These are phyloP conservation scores for Odontomyia ornata DNA, from an alignment of 2,888 invertebrate genomes.

Conservation along the genomic window DNA sequence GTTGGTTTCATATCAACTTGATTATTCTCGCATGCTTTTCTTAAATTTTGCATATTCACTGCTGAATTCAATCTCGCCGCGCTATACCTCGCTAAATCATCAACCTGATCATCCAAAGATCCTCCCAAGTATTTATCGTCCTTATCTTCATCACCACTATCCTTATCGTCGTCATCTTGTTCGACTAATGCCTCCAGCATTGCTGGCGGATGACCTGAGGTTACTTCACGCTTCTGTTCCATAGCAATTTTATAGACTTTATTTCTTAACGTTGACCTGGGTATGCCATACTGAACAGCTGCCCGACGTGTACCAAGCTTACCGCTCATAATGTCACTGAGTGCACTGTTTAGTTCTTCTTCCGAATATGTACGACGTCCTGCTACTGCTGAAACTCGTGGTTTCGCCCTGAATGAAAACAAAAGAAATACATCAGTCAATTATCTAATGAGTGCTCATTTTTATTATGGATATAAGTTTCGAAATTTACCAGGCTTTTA, in stretches of 20 bases:
- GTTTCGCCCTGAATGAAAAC: conserved; percentile 71
- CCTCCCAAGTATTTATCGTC: conserved; percentile 65
- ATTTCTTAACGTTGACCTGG: conserved; percentile 94
- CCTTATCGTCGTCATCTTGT: conserved; percentile 65
- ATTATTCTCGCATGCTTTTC: conserved; percentile 54
- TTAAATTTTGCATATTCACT: conserved; percentile 54
- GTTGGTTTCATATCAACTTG: conserved; percentile 45
- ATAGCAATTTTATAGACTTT: conserved; percentile 88
- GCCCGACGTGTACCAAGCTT: conserved; percentile 92
- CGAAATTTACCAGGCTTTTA: no score
- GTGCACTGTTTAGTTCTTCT: conserved; percentile 92
- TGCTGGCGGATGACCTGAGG: conserved; percentile 53
- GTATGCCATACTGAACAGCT: conserved; percentile 95
- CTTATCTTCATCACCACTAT: conserved; percentile 66
- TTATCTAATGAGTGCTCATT: no score
- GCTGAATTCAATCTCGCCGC: conserved; percentile 57
- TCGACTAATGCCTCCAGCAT: conserved; percentile 54
- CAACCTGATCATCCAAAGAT: conserved; percentile 54
- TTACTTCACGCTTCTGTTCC: conserved; percentile 75
- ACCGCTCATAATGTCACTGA: conserved; percentile 92
- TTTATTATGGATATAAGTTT: no score
- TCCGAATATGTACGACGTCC: conserved; percentile 91
- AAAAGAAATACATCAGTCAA: conserved; percentile 5
- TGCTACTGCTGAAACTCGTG: conserved; percentile 71
- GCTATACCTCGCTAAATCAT: conserved; percentile 70